Evolutionary conservation across 2,888 invertebrate genomes (phyloP).

Genomic region (Cantharis nigra): DNA sequence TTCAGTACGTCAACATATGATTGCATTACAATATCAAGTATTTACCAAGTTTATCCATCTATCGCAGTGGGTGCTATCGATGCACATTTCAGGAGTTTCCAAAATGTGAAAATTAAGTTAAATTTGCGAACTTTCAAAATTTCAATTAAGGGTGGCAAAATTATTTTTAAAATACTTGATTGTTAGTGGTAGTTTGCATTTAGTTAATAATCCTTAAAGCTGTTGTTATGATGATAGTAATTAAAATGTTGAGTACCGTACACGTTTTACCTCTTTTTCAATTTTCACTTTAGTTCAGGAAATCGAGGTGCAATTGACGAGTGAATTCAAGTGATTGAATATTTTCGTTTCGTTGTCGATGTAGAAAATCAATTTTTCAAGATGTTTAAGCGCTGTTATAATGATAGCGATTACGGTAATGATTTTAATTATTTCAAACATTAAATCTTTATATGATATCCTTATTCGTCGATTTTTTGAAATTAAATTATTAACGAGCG

Average conservation of each 20-base stretch:
- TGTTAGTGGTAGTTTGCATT: not conserved
- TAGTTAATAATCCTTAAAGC: not conserved
- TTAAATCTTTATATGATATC: not conserved
- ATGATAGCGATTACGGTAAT: not conserved
- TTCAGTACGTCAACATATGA: not conserved
- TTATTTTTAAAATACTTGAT: not conserved
- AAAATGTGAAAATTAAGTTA: not conserved
- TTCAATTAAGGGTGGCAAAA: not conserved
- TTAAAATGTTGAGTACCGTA: not conserved
- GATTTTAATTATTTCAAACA: not conserved
- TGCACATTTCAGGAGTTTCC: not conserved
- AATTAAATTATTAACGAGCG: too few species aligned
- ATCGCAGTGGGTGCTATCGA: not conserved
- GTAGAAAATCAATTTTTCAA: not conserved
- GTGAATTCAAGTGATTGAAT: not conserved
- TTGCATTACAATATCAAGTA: not conserved
- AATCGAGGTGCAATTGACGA: not conserved
- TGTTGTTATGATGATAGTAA: not conserved
- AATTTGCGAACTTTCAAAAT: not conserved
- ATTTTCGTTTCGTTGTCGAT: not conserved
- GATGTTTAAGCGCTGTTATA: not conserved
- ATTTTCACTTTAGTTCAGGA: not conserved
- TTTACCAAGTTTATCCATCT: not conserved
- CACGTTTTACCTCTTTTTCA: not conserved
- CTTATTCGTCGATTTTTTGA: not conserved